Evolutionary conservation across 1,140 invertebrate species (phyloP).

Genomic region (Halesus radiatus): DNA sequence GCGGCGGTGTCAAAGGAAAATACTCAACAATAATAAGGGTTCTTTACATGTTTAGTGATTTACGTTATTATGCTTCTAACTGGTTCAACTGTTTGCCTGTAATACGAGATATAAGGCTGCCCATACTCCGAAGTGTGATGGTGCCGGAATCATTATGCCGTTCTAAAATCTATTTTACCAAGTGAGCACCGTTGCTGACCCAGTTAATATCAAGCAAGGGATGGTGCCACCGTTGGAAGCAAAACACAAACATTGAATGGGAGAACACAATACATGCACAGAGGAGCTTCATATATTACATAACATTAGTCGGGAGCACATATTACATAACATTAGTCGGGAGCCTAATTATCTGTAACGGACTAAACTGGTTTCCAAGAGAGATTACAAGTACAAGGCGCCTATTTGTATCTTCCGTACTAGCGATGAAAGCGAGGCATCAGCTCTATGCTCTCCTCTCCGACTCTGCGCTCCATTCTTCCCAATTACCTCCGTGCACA

Average conservation of each 20-base stretch:
- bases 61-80: too few relatives aligned
- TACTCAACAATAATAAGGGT: too few relatives aligned
- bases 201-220: not conserved
- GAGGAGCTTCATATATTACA: not conserved
- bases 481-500: not conserved
- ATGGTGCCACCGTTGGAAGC: not conserved
- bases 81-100: too few relatives aligned
- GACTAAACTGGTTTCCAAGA: constrained; percentile 5
- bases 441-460: too few relatives aligned
- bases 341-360: not conserved
- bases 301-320: too few relatives aligned
- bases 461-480: not conserved
- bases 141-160: not conserved
- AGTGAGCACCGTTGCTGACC: not conserved
- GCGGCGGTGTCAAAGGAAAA: too few relatives aligned
- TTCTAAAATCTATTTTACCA: constrained; percentile 6
- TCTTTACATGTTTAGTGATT: too few relatives aligned
- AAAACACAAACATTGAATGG: constrained; percentile 9
- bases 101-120: too few relatives aligned
- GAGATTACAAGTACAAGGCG: constrained; percentile 21
- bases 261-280: not conserved
- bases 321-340: not conserved
- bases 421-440: constrained; percentile 32
- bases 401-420: constrained; percentile 4
- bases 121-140: not conserved